phyloP scores from a whole-genome alignment of 2,888 invertebrate genomes.

The Ischnura elegans region DNA sequence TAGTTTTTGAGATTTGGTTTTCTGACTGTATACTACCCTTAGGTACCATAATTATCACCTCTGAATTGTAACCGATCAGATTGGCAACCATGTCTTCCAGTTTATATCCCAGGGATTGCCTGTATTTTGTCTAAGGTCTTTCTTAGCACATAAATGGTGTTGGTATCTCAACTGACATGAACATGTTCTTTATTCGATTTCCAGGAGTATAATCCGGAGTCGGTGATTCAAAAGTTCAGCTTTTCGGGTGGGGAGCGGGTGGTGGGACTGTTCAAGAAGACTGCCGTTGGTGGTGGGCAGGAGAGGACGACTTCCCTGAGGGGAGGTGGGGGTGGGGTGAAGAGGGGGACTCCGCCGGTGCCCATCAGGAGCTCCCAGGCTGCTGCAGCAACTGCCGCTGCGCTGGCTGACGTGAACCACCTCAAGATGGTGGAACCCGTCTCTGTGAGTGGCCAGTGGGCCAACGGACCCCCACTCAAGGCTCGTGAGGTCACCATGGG shows the following conservation, averaged over 20 bases:
- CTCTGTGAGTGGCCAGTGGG: slow-evolving; percentile 25
- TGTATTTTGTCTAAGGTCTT: too few species aligned
- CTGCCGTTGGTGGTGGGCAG: slow-evolving; percentile 75
- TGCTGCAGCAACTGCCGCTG: background rate
- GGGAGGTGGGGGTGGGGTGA: background rate
- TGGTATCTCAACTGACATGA: too few species aligned
- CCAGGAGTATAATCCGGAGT: slow-evolving; percentile 81
- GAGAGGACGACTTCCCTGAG: slow-evolving; percentile 74
- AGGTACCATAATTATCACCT: too few species aligned
- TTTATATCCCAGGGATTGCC: too few species aligned
- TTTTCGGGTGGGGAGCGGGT: slow-evolving; percentile 79
- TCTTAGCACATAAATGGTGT: too few species aligned
- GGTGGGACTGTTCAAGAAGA: slow-evolving; percentile 79
- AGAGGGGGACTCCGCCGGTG: slow-evolving; percentile 69
- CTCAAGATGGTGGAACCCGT: background rate
- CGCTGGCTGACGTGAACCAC: background rate
- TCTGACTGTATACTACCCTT: too few species aligned
- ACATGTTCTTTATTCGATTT: slow-evolving; percentile 72
- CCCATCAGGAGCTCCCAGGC: background rate
- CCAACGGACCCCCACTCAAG: background rate
- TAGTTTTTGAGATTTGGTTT: too few species aligned
- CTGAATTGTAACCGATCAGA: too few species aligned
- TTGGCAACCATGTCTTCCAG: too few species aligned
- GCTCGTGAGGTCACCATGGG: background rate
- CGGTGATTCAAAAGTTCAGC: slow-evolving; percentile 81